These are phyloP conservation scores for Pterocles gutturalis DNA, from an alignment of 2,113 vertebrate genomes.

Conservation along the genomic window DNA sequence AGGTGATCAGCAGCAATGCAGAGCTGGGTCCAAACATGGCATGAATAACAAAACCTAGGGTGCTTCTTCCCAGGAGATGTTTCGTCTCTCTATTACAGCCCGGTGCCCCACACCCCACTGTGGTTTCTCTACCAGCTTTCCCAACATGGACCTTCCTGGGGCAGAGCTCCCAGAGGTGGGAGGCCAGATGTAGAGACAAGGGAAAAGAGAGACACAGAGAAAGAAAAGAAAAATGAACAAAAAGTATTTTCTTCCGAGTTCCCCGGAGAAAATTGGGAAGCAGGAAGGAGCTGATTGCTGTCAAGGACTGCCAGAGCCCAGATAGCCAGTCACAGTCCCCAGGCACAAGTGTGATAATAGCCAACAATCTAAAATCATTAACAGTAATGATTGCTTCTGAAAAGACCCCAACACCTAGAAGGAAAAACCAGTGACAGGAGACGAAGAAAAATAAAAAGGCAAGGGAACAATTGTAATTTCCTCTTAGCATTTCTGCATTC, in stretches of 20 bases:
- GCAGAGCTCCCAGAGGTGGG: neutral
- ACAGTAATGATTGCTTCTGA: conserved; percentile 43
- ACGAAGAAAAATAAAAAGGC: neutral
- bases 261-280: conserved; percentile 33
- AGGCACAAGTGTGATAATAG: conserved; percentile 68
- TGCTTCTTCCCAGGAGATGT: neutral
- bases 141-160: rapidly evolving
- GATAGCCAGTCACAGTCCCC: conserved; percentile 54
- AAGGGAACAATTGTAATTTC: neutral
- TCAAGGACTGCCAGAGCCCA: conserved; percentile 55
- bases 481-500: neutral
- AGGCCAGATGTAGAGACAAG: neutral
- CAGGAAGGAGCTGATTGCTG: conserved; percentile 61
- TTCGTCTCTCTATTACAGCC: neutral
- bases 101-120: neutral
- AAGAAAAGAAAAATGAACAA: neutral
- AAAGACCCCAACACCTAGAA: conserved; percentile 44
- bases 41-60: neutral
- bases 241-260: conserved; percentile 40
- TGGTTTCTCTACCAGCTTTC: neutral
- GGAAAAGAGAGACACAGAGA: neutral
- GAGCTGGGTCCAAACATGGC: neutral
- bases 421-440: neutral
- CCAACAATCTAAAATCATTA: conserved; percentile 72
- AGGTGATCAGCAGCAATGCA: neutral